phyloP scores from a whole-genome alignment of 2,113 vertebrate species.

The Apteryx owenii region DNA sequence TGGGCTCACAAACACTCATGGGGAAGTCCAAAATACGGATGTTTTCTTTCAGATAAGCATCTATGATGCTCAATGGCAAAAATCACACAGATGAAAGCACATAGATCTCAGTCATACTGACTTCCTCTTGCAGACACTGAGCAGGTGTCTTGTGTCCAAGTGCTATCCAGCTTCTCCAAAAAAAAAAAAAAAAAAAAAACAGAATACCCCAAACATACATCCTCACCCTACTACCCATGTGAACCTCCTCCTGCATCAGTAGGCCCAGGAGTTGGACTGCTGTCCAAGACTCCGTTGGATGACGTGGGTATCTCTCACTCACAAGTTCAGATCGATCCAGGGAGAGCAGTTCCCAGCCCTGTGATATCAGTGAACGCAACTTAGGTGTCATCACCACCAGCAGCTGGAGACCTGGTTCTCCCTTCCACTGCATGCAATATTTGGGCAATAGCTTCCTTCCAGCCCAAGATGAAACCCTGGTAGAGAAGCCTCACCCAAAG shows the following conservation, averaged over 20 bases:
- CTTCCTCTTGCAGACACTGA: not conserved
- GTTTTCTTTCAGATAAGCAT: not conserved
- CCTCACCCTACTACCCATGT: not conserved
- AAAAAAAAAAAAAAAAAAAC: not conserved
- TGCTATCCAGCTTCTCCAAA: not conserved
- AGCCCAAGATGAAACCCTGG: not conserved
- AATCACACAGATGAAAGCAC: not conserved
- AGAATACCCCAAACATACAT: not conserved
- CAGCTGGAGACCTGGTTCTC: rapidly evolving
- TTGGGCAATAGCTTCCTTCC: not conserved
- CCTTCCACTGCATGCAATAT: not conserved
- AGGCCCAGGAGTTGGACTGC: not conserved
- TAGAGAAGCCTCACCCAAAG: not conserved
- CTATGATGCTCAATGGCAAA: not conserved
- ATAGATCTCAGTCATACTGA: not conserved
- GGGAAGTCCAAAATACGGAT: not conserved
- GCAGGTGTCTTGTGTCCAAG: not conserved
- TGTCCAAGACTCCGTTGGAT: rapidly evolving
- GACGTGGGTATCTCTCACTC: not conserved
- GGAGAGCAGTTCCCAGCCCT: not conserved
- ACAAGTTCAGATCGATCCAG: not conserved
- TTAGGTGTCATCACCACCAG: not conserved
- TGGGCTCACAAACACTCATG: rapidly evolving
- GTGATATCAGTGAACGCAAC: not conserved
- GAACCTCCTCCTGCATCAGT: not conserved